Conservation (phyloP, 92 coral and sea anemone genomes). For the Zoanthus sansibaricus region DNA sequence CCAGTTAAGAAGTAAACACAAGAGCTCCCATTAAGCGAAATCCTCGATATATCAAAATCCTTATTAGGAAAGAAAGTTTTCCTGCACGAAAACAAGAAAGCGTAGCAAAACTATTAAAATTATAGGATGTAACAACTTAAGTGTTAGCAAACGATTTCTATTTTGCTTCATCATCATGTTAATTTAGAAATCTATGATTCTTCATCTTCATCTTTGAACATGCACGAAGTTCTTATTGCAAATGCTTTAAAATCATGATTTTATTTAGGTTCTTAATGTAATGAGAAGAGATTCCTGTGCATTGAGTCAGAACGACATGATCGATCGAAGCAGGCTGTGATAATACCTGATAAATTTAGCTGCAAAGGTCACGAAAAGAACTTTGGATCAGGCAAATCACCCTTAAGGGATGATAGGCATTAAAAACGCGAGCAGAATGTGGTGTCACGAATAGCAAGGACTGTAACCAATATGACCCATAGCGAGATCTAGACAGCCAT, state of each 20-base stretch:
- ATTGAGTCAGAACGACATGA: too few relatives aligned
- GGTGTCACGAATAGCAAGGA: conserved; percentile 66
- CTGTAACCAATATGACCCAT: conserved; percentile 62
- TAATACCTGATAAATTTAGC: conserved; percentile 8
- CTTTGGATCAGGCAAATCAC: conserved; percentile 46
- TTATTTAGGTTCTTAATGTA: too few relatives aligned
- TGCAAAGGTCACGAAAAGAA: conserved; percentile 38
- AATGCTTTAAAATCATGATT: not conserved
- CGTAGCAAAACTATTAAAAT: not conserved
- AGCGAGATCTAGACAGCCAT: conserved; percentile 63
- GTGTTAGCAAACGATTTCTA: not conserved
- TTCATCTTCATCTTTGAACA: not conserved
- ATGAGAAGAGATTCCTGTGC: not conserved
- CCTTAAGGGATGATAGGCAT: conserved; percentile 49
- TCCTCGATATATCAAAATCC: conserved; percentile 15
- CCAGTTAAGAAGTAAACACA: conserved; percentile 15
- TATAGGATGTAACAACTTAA: not conserved
- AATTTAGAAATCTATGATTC: not conserved
- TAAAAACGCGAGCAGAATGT: conserved; percentile 62
- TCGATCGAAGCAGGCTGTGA: not conserved
- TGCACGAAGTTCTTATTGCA: not conserved
- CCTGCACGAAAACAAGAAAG: conserved; percentile 6
- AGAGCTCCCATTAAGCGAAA: conserved; percentile 30
- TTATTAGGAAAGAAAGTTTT: not conserved
- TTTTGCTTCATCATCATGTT: not conserved